Percentiles rank a stretch among this genome's conserved stretches.
phyloP scores from a whole-genome alignment of 1,140 invertebrate genomes.

The Zaprionus kolodkinae region DNA sequence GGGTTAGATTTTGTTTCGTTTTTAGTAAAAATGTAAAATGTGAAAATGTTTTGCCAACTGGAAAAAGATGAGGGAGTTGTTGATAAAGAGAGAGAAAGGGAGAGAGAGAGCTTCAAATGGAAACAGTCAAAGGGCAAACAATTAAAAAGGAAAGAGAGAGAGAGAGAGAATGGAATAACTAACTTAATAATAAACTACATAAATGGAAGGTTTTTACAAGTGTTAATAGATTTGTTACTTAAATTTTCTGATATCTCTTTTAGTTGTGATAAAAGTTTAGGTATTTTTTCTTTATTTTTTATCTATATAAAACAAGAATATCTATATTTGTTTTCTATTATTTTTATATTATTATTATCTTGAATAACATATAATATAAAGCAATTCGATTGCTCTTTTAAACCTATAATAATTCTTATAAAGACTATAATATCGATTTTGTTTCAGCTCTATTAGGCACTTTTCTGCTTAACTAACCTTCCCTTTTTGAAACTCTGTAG shows the following conservation, averaged over 20 bases:
- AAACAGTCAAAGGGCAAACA: slow-evolving; percentile 11
- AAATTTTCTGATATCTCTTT: no score
- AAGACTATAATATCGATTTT: no score
- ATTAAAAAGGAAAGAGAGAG: slow-evolving; percentile 7
- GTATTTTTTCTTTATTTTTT: no score
- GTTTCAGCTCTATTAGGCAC: no score
- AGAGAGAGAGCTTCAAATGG: neutral
- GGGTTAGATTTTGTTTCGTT: slow-evolving; percentile 64
- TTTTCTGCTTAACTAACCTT: neutral
- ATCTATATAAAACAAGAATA: no score
- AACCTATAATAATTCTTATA: no score
- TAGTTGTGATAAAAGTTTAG: no score
- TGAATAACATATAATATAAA: no score
- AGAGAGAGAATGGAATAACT: neutral
- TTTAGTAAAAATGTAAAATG: slow-evolving; percentile 56
- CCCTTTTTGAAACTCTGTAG: neutral
- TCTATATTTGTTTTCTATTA: no score
- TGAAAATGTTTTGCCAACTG: slow-evolving; percentile 32
- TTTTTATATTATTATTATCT: no score
- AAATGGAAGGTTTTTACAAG: neutral
- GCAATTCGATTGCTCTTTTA: no score
- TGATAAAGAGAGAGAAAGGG: slow-evolving; percentile 6
- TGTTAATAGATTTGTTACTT: neutral
- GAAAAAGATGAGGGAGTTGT: neutral
- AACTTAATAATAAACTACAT: neutral